phyloP scores from a whole-genome alignment of 2,113 vertebrate genomes.

The Pan troglodytes region NHGRI_mPanTro3-v2.1_pri NC_072407.2:45089001-45089500 shows the following conservation, averaged over 20 bases:
- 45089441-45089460: background rate
- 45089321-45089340: background rate
- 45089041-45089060: background rate
- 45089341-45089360: background rate
- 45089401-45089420: background rate
- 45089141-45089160: background rate
- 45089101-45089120: background rate
- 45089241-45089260: background rate
- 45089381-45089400: background rate
- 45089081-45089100: background rate
- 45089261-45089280: background rate
- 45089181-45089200: background rate
- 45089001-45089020: background rate
- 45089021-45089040: background rate
- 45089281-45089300: background rate
- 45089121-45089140: background rate
- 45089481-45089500: background rate
- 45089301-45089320: background rate
- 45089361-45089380: background rate
- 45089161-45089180: background rate
- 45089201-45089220: background rate
- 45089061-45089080: background rate
- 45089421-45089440: background rate
- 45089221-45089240: background rate
- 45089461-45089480: background rate